These are phyloP conservation scores for Conus ventricosus DNA, from an alignment of 1,140 invertebrate genomes.

Conservation along the genomic window DNA sequence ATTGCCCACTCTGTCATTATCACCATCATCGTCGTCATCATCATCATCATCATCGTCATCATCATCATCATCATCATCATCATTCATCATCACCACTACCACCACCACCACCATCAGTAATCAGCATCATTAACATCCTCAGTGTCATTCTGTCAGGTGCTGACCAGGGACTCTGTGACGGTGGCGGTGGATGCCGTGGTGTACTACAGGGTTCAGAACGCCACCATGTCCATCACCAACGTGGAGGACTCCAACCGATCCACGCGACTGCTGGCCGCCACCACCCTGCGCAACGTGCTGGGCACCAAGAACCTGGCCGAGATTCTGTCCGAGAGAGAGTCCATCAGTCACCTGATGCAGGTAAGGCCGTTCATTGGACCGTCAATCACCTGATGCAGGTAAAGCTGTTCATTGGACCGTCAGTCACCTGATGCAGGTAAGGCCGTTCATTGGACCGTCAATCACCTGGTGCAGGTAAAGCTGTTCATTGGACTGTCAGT, in stretches of 20 bases:
- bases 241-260: constrained; percentile 93
- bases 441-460: constrained; percentile 91
- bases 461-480: constrained; percentile 86
- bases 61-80: not conserved
- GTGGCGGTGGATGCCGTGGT: constrained; percentile 87
- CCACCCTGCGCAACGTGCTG: constrained; percentile 87
- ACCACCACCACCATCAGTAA: too few relatives aligned
- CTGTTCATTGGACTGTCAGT: too few relatives aligned
- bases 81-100: too few relatives aligned
- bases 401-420: constrained; percentile 79
- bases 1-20: not conserved
- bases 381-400: too few relatives aligned
- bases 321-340: constrained; percentile 91
- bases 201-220: constrained; percentile 95
- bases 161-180: constrained; percentile 77
- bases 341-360: constrained; percentile 93
- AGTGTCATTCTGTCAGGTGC: constrained; percentile 79
- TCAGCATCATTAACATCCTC: too few relatives aligned
- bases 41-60: not conserved
- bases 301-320: constrained; percentile 93
- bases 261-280: constrained; percentile 77
- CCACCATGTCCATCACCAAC: constrained; percentile 96
- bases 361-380: constrained; percentile 80
- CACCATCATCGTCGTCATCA: not conserved
- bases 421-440: constrained; percentile 87